Evolutionary conservation across 2,113 vertebrate species (phyloP), one percentile per base, ranked within the genome.

Genomic region (Podocnemis expansa): DNA sequence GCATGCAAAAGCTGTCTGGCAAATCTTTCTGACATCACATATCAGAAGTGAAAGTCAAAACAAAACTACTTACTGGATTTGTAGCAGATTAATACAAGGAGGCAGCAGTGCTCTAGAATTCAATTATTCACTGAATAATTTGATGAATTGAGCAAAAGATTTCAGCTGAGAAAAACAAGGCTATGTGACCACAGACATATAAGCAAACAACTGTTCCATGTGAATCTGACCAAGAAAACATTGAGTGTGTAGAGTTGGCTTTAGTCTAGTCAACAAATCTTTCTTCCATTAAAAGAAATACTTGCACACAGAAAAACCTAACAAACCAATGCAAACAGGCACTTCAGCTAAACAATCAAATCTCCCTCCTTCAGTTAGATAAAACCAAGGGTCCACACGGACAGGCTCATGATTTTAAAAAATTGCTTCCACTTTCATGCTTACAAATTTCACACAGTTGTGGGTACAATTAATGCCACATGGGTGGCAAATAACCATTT

Each of bases 401-500:
- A 12, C 14, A 43, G 45, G 58, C 7, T 63, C 78, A n/a, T 45
- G 84, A n/a, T 89, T 89, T 81, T 87, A 56, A 96, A 95, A 93
- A 8, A 25, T 91, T 84, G 60, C 41, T 92, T 95, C 95, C 54
- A 85, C 94, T 91, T 94, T 84, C 58, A 75, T 49, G 34, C 43
- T 97, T 8, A 75, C 34, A 87, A 91, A 83, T 41, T 12, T 58
- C 75, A 96, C 1, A 3, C 45, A 91, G 82, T 91, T 89, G 79
- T 55, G 88, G 88, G 96, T 95, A 95, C 81, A 93, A 55, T 91
- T 95, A 90, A 90, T 91, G 92, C 49, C 86, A 94, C 93, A 84
- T 89, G 85, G 70, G 85, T 96, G 76, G 73, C 80, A 96, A 89
- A 92, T 89, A 82, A 95, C n/a, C n/a, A n/a, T 91, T 95, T 95